Evolutionary conservation across 2,113 vertebrate species (phyloP), one percentile per base, ranked within the genome.

Genomic region (Australoheros scitulus): DNA sequence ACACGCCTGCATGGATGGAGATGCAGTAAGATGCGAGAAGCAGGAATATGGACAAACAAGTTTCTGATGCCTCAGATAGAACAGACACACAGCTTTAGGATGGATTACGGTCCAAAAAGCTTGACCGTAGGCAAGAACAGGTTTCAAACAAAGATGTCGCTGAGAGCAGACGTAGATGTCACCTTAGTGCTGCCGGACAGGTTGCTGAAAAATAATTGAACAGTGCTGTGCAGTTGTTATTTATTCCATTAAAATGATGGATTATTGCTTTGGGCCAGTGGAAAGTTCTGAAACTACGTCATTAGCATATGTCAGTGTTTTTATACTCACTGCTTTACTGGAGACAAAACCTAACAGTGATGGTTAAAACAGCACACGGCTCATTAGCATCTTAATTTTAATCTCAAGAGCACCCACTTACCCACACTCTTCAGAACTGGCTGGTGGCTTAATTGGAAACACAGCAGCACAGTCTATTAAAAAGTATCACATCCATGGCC

Each of bases 71-170:
- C 0, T 2, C 36, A 65, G 6, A 43, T 41, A 0, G 24, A 15
- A 17, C n/a, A 24, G 7, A 47, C 17, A 65, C 38, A 0, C n/a
- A 26, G 1, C 64, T 47, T 68, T 18, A 18, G 64, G 64, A 47
- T 0, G 8, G 64, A 47, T 47, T 26, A 26, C 14, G 43, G 38
- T 1, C 38, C 15, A 52, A 52, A 52, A 6, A 52, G 7, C 7
- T 2, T 18, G 7, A 24, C 0, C 2, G 15, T n/a, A 24, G 38
- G n/a, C 6, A 47, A 26, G 22, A 0, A 47, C 14, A 68, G 2
- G 4, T 18, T 4, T 26, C 26, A 24, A 47, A 47, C 0, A 8
- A 47, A 41, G 22, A 26, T 18, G 64, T 17, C 38, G 24, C 24
- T 17, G n/a, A 18, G 4, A 2, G 22, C 63, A 26, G 63, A 47